Evolutionary conservation across 2,888 invertebrate species (phyloP).

Genomic region (Calephelis perditalis): DNA sequence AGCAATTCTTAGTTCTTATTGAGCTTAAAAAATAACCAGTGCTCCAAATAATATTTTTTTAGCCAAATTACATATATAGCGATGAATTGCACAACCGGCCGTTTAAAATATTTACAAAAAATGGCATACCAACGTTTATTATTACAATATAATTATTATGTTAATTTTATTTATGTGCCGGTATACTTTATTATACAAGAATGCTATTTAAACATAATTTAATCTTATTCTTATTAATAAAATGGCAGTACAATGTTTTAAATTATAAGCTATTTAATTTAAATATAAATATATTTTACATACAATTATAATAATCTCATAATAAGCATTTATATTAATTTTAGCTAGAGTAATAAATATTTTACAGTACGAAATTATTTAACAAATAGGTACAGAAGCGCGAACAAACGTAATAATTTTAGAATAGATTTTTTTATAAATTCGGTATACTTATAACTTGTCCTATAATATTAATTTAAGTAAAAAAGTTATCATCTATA

Average conservation of each 20-base stretch:
- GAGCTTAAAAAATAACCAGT: background rate
- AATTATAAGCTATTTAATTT: too few relatives aligned
- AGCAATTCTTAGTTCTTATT: too few relatives aligned
- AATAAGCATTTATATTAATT: too few relatives aligned
- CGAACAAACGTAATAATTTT: background rate
- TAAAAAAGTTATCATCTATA: too few relatives aligned
- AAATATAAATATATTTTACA: too few relatives aligned
- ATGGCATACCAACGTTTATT: slow-evolving; percentile 19
- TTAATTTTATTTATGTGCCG: slow-evolving; percentile 7
- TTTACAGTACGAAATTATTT: background rate
- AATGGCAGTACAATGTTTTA: background rate
- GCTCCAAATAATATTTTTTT: slow-evolving; percentile 1
- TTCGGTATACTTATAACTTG: too few relatives aligned
- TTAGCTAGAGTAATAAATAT: too few relatives aligned
- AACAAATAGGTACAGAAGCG: slow-evolving; percentile 1
- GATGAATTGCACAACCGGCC: slow-evolving; percentile 73
- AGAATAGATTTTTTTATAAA: too few relatives aligned
- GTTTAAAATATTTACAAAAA: slow-evolving; percentile 39
- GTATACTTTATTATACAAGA: background rate
- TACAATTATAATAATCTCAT: too few relatives aligned
- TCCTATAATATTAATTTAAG: too few relatives aligned
- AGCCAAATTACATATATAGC: slow-evolving; percentile 2
- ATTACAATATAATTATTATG: slow-evolving; percentile 2
- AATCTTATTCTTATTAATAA: background rate
- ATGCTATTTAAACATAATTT: background rate